Conservation (phyloP, 2,888 invertebrate species). For the Drosophila flavopinicola region DNA sequence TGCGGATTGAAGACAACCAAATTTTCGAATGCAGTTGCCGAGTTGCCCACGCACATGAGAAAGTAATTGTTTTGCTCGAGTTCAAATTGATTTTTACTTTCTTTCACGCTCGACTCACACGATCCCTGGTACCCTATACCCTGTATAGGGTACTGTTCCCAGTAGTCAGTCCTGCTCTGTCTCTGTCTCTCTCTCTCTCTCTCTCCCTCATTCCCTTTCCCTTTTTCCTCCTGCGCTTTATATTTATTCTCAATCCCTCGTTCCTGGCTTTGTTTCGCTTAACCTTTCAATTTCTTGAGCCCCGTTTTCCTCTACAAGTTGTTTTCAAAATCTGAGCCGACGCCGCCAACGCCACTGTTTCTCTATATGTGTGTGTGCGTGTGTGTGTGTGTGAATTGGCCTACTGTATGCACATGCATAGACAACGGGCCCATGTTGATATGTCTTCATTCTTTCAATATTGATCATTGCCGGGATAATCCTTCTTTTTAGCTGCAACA, state of each 20-base stretch:
- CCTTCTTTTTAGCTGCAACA: conserved; percentile 74
- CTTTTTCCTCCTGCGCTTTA: conserved; percentile 11
- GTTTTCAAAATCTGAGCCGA: conserved; percentile 51
- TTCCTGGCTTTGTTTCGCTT: conserved; percentile 62
- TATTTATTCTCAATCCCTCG: conserved; percentile 24
- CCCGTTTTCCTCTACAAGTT: conserved; percentile 63
- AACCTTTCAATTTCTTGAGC: conserved; percentile 71
- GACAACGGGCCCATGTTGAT: conserved; percentile 62
- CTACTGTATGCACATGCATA: conserved; percentile 58
- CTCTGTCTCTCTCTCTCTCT: conserved; percentile 5
- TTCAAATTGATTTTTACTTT: conserved; percentile 78
- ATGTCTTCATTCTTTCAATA: conserved; percentile 77
- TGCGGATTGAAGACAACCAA: conserved; percentile 69
- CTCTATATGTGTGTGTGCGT: conserved; percentile 4
- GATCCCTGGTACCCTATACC: conserved; percentile 17
- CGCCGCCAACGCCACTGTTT: conserved; percentile 36
- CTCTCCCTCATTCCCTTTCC: conserved; percentile 23
- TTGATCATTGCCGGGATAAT: conserved; percentile 82
- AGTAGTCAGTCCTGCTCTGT: neutral
- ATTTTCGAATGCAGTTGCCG: conserved; percentile 27
- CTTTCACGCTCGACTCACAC: conserved; percentile 53
- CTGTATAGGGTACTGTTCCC: too few species aligned
- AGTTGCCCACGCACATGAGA: conserved; percentile 60
- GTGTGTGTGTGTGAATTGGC: conserved; percentile 65
- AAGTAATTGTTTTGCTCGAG: conserved; percentile 77